Evolutionary conservation across 2,113 vertebrate genomes (phyloP).

Genomic region (Cercocebus atys): DNA sequence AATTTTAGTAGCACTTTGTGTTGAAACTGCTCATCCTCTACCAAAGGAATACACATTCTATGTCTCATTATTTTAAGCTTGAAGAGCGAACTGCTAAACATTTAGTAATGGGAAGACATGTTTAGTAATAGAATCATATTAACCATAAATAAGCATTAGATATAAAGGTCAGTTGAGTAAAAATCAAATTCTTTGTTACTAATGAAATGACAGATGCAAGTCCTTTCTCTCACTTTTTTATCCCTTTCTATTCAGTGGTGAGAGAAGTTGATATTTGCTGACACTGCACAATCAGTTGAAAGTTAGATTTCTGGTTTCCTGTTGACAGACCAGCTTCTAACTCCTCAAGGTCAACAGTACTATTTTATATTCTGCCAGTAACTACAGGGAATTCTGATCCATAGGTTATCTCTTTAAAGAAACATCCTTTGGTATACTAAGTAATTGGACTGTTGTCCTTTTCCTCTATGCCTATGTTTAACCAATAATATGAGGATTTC

Average conservation of each 20-base stretch:
- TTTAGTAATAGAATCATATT: neutral
- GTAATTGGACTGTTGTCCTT: neutral
- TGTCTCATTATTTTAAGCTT: neutral
- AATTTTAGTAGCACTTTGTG: neutral
- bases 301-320: neutral
- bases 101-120: neutral
- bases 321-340: too few species aligned
- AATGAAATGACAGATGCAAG: neutral
- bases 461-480: neutral
- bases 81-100: neutral
- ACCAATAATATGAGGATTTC: neutral
- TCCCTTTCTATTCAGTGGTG: neutral
- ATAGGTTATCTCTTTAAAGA: neutral
- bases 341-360: neutral
- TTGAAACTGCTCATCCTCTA: neutral
- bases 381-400: neutral
- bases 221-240: neutral
- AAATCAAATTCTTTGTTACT: conserved; percentile 28
- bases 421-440: neutral
- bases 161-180: neutral
- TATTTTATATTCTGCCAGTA: neutral
- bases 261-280: neutral
- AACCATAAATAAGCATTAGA: neutral
- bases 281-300: neutral
- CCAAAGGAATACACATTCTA: neutral